These are phyloP conservation scores for Doryteuthis pealeii DNA, from an alignment of 1,140 invertebrate species.

Conservation along the genomic window DNA sequence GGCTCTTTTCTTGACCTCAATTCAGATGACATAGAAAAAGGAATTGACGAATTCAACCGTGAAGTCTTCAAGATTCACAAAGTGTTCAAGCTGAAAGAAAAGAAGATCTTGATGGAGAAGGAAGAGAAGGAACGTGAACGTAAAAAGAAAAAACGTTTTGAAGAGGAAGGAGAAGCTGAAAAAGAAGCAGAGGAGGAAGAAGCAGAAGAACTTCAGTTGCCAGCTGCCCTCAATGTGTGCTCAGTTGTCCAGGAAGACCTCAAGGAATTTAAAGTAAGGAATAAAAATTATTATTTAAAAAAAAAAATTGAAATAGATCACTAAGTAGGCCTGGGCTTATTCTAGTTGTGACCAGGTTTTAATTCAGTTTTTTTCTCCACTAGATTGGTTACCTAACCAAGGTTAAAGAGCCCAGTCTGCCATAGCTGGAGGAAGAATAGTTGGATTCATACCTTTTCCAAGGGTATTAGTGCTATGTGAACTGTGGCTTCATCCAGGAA, in stretches of 20 bases:
- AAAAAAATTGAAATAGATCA: too few relatives aligned
- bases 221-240: conserved; percentile 53
- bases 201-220: conserved; percentile 44
- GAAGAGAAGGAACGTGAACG: conserved; percentile 54
- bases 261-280: conserved; percentile 73
- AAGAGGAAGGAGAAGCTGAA: conserved; percentile 69
- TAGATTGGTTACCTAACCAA: too few relatives aligned
- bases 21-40: conserved; percentile 59
- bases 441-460: too few relatives aligned
- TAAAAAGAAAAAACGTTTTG: conserved; percentile 62
- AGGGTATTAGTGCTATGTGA: too few relatives aligned
- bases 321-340: too few relatives aligned
- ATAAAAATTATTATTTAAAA: too few relatives aligned
- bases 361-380: too few relatives aligned
- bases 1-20: conserved; percentile 85
- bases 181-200: conserved; percentile 43
- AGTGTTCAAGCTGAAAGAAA: conserved; percentile 73
- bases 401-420: too few relatives aligned
- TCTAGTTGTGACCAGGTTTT: too few relatives aligned
- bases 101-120: conserved; percentile 54
- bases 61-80: conserved; percentile 80
- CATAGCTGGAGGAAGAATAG: too few relatives aligned
- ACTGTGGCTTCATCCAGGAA: too few relatives aligned
- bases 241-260: conserved; percentile 67
- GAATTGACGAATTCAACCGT: conserved; percentile 58